A percentile compares a stretch with the other conserved stretches of the same genome.
Evolutionary conservation across 2,113 vertebrate species (phyloP).

Genomic region (Eidolon helvum): DNA sequence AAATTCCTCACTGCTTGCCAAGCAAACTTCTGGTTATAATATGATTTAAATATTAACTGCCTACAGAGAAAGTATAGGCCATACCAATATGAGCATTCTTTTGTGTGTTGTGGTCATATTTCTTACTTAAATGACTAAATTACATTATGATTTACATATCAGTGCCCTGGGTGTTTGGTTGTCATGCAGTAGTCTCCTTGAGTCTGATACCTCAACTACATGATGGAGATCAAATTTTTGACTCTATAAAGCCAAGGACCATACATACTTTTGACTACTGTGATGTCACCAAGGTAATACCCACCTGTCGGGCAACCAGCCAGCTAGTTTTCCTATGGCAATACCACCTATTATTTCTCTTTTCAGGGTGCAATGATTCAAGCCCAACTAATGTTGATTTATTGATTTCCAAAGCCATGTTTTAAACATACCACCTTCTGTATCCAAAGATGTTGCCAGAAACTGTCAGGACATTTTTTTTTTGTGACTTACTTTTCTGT

Average conservation of each 20-base stretch:
- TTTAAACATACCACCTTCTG: background rate
- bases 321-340: background rate
- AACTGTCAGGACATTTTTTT: background rate
- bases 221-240: background rate
- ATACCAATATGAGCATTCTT: background rate
- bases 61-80: background rate
- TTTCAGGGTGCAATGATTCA: background rate
- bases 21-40: constrained; percentile 34
- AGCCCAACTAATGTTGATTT: background rate
- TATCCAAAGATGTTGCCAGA: background rate
- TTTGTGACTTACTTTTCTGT: background rate
- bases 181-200: background rate
- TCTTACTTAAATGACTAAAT: constrained; percentile 10
- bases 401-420: background rate
- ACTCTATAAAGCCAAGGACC: background rate
- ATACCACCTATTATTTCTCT: background rate
- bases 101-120: background rate
- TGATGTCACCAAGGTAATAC: background rate
- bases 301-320: background rate
- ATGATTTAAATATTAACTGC: constrained; percentile 52
- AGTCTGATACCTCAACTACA: background rate
- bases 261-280: background rate
- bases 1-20: constrained; percentile 22
- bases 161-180: background rate
- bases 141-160: background rate